Base-by-base conservation (phyloP, 2,888 invertebrate species). In the Rhabditoides inermis region DNA sequence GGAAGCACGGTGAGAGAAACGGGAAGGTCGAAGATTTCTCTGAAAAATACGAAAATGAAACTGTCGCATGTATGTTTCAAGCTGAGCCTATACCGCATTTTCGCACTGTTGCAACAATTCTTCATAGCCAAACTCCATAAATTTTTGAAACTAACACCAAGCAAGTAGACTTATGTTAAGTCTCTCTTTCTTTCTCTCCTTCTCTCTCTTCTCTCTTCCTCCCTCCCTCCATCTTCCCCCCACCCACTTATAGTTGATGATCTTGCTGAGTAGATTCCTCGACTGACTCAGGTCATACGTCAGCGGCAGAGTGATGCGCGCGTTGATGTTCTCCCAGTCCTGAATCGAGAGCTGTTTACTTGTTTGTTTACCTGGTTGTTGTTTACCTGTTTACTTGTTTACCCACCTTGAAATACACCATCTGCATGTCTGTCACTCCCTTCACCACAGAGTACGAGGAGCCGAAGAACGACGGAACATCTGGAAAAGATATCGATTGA, bases 381-480 rank as follows among this genome's bases (percentile, higher is more conserved):
- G 59, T 60, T 26, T 10, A 12, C 7, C 26, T 15, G 40, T n/a
- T 40, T 7, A 18, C 18, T 7, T 10, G 15, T 10, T 32, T 32
- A 32, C 10, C 7, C 30, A 59, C 58, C 42, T 65, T 59, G 49
- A 61, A 63, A 44, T 55, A 56, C 35, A 36, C 51, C 65, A 65
- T 65, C 36, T 64, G 67, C 4, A 69, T 57, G 52, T 74, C 74
- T 6, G 74, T 74, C 49, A 67, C 69, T 7, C 74, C 74, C 52
- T 74, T 74, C 18, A 70, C 72, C 12, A 74, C 72, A 12, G 74
- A 74, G 49, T 74, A 74, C 20, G 73, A 70, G 30, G 71, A 72
- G 28, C 74, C 74, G 45, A 74, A 74, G 58, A 73, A 74, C 26
- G 71, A 61, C 1, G 74, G 72, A 39, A 64, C 54, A 36, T 74